A percentile compares a stretch with the other conserved stretches of the same genome.
Evolutionary conservation across 2,797 vertebrate species (phyloP).

Genomic region (Diplodus puntazzo): DNA sequence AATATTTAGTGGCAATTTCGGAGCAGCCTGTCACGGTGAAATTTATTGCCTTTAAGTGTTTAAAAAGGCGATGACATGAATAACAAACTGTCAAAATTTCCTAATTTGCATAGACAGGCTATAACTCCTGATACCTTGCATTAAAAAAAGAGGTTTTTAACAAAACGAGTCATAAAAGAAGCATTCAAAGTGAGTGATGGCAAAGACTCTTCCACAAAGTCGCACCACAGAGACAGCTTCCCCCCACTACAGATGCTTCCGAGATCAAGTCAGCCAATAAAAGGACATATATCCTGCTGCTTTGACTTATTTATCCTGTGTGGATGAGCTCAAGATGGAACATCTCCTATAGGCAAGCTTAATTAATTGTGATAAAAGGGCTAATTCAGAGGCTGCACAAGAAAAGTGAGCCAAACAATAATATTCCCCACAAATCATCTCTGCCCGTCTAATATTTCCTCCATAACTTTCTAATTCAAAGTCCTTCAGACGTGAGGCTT

Average conservation of each 20-base stretch:
- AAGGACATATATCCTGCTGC: conserved; percentile 89
- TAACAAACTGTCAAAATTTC: conserved; percentile 90
- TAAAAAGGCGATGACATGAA: conserved; percentile 91
- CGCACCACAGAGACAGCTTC: conserved; percentile 75
- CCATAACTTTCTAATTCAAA: conserved; percentile 87
- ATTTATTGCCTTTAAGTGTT: conserved; percentile 91
- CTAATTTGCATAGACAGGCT: conserved; percentile 90
- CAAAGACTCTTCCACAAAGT: conserved; percentile 84
- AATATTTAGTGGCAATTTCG: conserved; percentile 93
- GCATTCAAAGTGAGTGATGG: conserved; percentile 88
- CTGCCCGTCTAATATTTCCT: conserved; percentile 85
- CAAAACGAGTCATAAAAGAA: conserved; percentile 90
- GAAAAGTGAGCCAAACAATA: conserved; percentile 87
- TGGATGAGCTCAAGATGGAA: conserved; percentile 89
- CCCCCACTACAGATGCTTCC: conserved; percentile 83
- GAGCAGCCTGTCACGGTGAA: conserved; percentile 82
- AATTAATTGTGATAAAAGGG: conserved; percentile 92
- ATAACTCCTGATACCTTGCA: conserved; percentile 90
- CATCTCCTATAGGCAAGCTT: conserved; percentile 86
- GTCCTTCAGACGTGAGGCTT: conserved; percentile 82
- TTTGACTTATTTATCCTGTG: conserved; percentile 88
- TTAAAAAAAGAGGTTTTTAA: conserved; percentile 90
- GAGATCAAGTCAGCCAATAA: conserved; percentile 90
- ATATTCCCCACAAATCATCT: conserved; percentile 87
- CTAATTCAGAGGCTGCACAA: conserved; percentile 84